Conservation (phyloP, 2,797 vertebrate species). For the Cuniculus paca region DNA sequence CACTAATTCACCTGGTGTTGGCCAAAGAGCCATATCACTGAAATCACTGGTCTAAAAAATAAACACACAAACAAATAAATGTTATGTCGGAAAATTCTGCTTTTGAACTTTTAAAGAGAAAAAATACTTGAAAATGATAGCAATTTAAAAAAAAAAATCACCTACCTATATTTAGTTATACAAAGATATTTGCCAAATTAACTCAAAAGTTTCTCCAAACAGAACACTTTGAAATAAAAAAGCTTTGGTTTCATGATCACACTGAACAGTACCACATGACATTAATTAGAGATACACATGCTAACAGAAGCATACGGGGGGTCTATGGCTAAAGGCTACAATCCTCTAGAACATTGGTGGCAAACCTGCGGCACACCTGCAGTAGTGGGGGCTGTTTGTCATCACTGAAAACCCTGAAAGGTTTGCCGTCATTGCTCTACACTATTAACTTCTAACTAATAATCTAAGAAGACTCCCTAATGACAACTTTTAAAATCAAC, state of each 20-base stretch:
- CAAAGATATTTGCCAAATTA: slow-evolving; percentile 37
- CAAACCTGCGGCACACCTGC: background rate
- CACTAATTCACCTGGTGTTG: slow-evolving; percentile 96
- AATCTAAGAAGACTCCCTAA: slow-evolving; percentile 21
- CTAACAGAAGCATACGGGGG: background rate
- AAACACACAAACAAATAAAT: slow-evolving; percentile 66
- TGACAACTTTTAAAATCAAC: slow-evolving; percentile 14
- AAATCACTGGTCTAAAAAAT: slow-evolving; percentile 93
- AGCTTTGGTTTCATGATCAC: background rate
- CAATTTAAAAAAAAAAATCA: slow-evolving; percentile 8
- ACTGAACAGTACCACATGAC: background rate
- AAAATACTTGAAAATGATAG: slow-evolving; percentile 58
- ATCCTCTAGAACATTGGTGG: background rate
- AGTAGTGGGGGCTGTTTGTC: background rate
- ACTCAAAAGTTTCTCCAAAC: slow-evolving; percentile 36
- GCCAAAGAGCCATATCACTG: slow-evolving; percentile 97
- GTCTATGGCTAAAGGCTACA: background rate
- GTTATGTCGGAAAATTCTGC: slow-evolving; percentile 32
- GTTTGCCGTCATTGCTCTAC: background rate
- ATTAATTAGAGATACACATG: background rate
- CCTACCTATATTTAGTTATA: background rate
- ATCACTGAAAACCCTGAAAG: background rate
- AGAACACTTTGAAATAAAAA: slow-evolving; percentile 41
- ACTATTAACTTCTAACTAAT: slow-evolving; percentile 30
- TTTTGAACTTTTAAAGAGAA: slow-evolving; percentile 57